Base-by-base conservation (phyloP, 2,888 invertebrate genomes). In the Pachydiplax longipennis region DNA sequence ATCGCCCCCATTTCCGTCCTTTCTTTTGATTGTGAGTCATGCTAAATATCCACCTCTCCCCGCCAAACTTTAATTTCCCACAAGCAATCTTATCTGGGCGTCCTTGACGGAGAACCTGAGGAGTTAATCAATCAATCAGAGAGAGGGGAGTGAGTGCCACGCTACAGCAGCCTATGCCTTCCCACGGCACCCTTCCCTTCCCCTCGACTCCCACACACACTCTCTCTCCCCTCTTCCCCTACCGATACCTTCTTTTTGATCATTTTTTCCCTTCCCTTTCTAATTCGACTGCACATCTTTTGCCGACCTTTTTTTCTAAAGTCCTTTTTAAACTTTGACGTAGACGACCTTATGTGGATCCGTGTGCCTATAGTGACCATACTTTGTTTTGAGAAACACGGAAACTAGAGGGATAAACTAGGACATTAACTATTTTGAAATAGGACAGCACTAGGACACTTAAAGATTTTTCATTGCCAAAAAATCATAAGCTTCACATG, bases 121-220 rank as follows among this genome's bases (percentile, higher is more conserved):
- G 87, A 87, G 87, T 87, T 87, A 87, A 87, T 87, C 87, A 87
- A 87, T 87, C 87, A 87, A 87, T 87, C 87, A 87, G 65, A n/a
- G 87, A 61, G 61, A 37, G 87, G n/a, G 35, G 58, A 53, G 58
- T 53, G 58, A 31, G 44, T 53, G 83, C 83, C 83, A 83, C 83
- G 37, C 87, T 87, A 58, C 35, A 87, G 58, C 87, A 87, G 87
- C 61, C 87, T 65, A 35, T 58, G n/a, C 61, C 87, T 87, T 87
- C 87, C 87, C 87, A 87, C 87, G 87, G 40, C 48, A 4, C 31
- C 48, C 80, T 31, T 18, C 31, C 31, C 73, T n/a, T n/a, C 61
- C 83, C 15, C 35, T 35, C n/a, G 4, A 35, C 25, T 35, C 31
- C 53, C 37, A 37, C 22, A 31, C n/a, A 2, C 35, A n/a, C n/a